Conservation (phyloP, 2,797 vertebrate genomes). For the Pristis pectinata region DNA sequence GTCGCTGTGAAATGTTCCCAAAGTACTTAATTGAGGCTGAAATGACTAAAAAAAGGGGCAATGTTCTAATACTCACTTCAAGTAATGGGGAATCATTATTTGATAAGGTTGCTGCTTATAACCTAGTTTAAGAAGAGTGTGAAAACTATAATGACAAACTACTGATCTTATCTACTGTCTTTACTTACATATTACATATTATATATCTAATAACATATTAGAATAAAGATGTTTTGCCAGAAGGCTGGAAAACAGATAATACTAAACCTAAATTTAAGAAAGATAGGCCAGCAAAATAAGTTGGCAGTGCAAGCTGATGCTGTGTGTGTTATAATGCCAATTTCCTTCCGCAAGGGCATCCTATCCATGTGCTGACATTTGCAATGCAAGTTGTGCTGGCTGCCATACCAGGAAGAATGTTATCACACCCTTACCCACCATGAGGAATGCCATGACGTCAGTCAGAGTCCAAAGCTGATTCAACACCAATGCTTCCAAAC, state of each 20-base stretch:
- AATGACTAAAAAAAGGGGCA: background rate
- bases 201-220: background rate
- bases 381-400: too few species aligned
- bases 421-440: too few species aligned
- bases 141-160: background rate
- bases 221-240: background rate
- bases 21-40: conserved; percentile 20
- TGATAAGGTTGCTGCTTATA: background rate
- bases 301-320: too few species aligned
- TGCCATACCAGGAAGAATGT: too few species aligned
- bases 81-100: background rate
- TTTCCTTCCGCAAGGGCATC: too few species aligned
- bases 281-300: background rate
- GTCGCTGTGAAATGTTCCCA: background rate
- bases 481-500: too few species aligned
- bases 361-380: too few species aligned
- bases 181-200: background rate
- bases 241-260: background rate
- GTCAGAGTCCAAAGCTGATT: too few species aligned
- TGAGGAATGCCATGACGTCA: too few species aligned
- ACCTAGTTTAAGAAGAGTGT: background rate
- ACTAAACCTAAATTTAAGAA: background rate
- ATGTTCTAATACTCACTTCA: background rate
- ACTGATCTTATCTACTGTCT: too few species aligned
- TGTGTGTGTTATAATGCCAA: too few species aligned